phyloP scores from a whole-genome alignment of 2,797 vertebrate species.

The Poeciliopsis infans region DNA sequence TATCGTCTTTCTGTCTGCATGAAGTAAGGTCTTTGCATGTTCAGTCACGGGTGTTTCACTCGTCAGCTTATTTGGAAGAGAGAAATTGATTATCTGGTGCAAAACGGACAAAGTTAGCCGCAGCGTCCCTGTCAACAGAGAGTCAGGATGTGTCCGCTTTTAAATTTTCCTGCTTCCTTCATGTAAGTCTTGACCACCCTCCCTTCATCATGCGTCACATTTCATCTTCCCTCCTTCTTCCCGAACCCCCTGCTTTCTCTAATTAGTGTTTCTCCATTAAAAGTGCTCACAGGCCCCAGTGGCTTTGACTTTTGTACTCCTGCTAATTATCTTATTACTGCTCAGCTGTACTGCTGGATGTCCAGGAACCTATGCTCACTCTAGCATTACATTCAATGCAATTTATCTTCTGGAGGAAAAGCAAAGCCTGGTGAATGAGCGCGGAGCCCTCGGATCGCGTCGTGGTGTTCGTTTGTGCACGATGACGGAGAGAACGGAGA shows the following conservation, averaged over 20 bases:
- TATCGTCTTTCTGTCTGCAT: background rate
- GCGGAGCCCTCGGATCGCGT: constrained; percentile 2
- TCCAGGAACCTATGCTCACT: constrained; percentile 39
- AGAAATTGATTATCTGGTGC: constrained; percentile 9
- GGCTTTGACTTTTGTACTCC: constrained; percentile 44
- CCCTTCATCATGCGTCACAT: background rate
- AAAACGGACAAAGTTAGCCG: constrained; percentile 1
- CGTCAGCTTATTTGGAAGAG: background rate
- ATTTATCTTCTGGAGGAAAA: constrained; percentile 23
- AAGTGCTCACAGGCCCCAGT: constrained; percentile 39
- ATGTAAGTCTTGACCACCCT: constrained; percentile 4
- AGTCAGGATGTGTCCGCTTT: constrained; percentile 3
- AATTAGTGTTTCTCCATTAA: constrained; percentile 49
- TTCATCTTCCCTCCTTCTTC: constrained; percentile 8
- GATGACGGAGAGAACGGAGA: background rate
- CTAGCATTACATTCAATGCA: constrained; percentile 31
- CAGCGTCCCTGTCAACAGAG: constrained; percentile 9
- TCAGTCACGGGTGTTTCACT: background rate
- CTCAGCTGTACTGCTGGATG: constrained; percentile 33
- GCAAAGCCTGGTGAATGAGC: constrained; percentile 19
- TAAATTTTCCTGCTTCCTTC: background rate
- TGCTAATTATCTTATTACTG: constrained; percentile 46
- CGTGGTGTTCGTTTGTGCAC: background rate
- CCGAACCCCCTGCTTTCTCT: constrained; percentile 39
- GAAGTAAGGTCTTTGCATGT: background rate